Evolutionary conservation across 2,888 invertebrate species (phyloP).

Genomic region (Coelinius sp.): DNA sequence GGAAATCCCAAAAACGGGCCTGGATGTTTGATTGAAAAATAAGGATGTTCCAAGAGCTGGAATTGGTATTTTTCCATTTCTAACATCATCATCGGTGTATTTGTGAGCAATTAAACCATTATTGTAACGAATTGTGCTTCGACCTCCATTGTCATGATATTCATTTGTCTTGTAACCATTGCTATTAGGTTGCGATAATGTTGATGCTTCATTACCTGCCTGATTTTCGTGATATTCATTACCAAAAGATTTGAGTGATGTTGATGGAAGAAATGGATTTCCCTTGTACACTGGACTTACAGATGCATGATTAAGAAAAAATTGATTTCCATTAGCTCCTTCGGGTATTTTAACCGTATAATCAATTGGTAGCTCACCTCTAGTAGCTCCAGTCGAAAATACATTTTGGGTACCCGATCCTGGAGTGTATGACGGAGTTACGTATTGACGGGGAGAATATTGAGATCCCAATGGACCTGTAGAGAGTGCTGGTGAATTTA

Average conservation of each 20-base stretch:
- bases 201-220: constrained; percentile 25
- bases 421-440: background rate
- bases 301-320: background rate
- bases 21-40: constrained; percentile 41
- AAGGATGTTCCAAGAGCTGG: constrained; percentile 44
- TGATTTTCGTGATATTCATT: constrained; percentile 31
- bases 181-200: constrained; percentile 31
- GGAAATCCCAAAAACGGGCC: constrained; percentile 40
- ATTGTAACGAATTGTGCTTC: constrained; percentile 60
- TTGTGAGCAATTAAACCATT: constrained; percentile 60
- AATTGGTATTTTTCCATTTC: constrained; percentile 47
- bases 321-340: background rate
- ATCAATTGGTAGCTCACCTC: background rate
- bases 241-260: constrained; percentile 15
- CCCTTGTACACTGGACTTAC: background rate
- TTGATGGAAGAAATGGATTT: constrained; percentile 1
- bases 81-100: constrained; percentile 61
- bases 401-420: background rate
- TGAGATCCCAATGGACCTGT: background rate
- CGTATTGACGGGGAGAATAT: background rate
- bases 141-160: constrained; percentile 61
- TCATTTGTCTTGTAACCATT: constrained; percentile 60
- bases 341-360: background rate
- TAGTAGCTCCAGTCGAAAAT: background rate
- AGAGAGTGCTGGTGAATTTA: background rate